Evolutionary conservation across 1,140 invertebrate genomes (phyloP), one percentile per base, ranked within the genome.

Genomic region (Drosophila micromelanica): DNA sequence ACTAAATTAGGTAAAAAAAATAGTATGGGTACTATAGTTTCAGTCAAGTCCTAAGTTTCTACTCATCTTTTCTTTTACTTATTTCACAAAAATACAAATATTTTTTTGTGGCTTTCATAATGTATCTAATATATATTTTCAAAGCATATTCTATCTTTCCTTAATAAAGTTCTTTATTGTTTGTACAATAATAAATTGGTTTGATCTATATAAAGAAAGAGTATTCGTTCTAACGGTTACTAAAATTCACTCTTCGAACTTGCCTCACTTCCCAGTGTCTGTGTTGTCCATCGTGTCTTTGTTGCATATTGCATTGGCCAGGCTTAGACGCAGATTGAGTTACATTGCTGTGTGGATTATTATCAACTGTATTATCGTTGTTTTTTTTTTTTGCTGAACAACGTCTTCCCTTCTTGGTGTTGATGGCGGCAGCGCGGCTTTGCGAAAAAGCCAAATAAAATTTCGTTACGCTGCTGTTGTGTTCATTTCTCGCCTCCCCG

Each of bases 341-440:
- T 89, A 89, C 84, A 89, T 89, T 90, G 76, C 84, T 89, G 84
- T 65, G 84, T 65, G 84, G 84, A 89, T 89, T 89, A 89, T 89
- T 89, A 89, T 89, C 84, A 89, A 89, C 84, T 80, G 80, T 69
- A 84, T 77, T 84, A 89, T 90, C 80, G 32, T 35, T 81, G 46
- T 37, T 54, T 43, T 7, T 40, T 37, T 61, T 30, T 46, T n/a
- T n/a, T n/a, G n/a, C n/a, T 35, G 42, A 57, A 38, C 35, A 61
- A 54, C 46, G 49, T 61, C 63, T 51, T 64, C 57, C 40, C n/a
- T 45, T 49, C 15, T 48, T 60, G 60, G 67, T 67, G 60, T 72
- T 70, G 59, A 64, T 64, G 61, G 60, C 73, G 64, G 35, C 63
- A 57, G 46, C 46, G 62, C 1, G 27, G 56, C 61, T 76, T 67